Percentiles rank a stretch among this genome's conserved stretches.
phyloP scores from a whole-genome alignment of 2,888 invertebrate species.

The Microctonus hyperodae region DNA sequence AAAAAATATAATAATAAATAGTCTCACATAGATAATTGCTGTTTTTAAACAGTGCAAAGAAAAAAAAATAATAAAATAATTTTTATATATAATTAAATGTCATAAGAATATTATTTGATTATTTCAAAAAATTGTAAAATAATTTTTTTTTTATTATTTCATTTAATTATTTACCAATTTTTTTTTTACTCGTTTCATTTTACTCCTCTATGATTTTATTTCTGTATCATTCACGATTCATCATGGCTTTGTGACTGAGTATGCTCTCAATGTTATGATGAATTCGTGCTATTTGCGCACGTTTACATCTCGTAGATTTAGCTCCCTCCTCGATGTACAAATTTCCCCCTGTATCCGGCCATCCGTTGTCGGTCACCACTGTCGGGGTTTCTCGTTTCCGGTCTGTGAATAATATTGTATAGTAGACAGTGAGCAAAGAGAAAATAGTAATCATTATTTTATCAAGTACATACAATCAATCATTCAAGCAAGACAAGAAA shows the following conservation, averaged over 20 bases:
- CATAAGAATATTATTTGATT: background rate
- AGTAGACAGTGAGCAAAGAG: background rate
- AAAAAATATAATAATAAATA: background rate
- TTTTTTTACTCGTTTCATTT: too few species aligned
- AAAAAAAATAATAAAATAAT: conserved; percentile 40
- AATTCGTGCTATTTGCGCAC: conserved; percentile 52
- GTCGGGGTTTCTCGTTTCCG: conserved; percentile 54
- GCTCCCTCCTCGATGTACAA: conserved; percentile 57
- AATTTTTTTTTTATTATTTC: background rate
- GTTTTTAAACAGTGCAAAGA: background rate
- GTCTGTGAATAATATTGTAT: conserved; percentile 44
- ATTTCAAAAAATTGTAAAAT: conserved; percentile 28
- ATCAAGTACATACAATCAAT: background rate
- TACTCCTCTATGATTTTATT: too few species aligned
- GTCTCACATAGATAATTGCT: background rate
- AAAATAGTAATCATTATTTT: background rate
- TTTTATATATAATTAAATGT: conserved; percentile 40
- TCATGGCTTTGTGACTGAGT: conserved; percentile 47
- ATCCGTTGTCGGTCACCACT: conserved; percentile 43
- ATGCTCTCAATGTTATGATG: conserved; percentile 57
- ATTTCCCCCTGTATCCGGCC: conserved; percentile 55
- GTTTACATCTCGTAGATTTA: conserved; percentile 44
- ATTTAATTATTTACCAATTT: background rate
- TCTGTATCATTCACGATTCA: conserved; percentile 14
- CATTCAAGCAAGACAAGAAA: too few species aligned